These are phyloP conservation scores for Hylaea fasciaria DNA, from an alignment of 2,888 invertebrate species.

Conservation along the genomic window DNA sequence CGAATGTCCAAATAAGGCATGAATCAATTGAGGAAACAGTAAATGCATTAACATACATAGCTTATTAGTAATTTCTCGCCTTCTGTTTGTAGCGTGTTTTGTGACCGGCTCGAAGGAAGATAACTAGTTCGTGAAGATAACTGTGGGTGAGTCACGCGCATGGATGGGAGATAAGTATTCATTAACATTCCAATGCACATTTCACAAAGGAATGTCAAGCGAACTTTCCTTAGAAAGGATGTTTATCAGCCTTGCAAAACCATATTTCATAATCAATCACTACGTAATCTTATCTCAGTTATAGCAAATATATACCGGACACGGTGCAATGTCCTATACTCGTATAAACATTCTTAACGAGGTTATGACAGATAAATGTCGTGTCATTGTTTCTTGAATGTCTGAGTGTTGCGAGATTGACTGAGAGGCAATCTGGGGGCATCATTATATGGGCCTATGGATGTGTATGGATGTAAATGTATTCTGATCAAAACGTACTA, in stretches of 20 bases:
- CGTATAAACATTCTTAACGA: constrained; percentile 45
- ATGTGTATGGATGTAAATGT: too few species aligned
- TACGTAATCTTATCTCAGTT: constrained; percentile 36
- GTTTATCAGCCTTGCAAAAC: constrained; percentile 32
- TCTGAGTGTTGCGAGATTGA: background rate
- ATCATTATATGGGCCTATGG: background rate
- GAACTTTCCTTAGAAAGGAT: constrained; percentile 19
- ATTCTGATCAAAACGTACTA: too few species aligned
- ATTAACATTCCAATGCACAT: background rate
- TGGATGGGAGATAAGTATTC: too few species aligned
- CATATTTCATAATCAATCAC: constrained; percentile 33
- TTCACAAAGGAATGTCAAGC: background rate
- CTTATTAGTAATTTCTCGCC: too few species aligned
- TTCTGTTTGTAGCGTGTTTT: too few species aligned
- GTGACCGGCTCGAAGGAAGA: too few species aligned
- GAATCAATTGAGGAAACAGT: too few species aligned
- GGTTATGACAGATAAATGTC: constrained; percentile 55
- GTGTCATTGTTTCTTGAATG: constrained; percentile 54
- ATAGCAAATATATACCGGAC: constrained; percentile 25
- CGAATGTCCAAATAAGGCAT: too few species aligned
- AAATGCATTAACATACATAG: too few species aligned
- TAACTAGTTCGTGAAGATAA: too few species aligned
- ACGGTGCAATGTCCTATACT: constrained; percentile 47
- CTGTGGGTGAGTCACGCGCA: too few species aligned
- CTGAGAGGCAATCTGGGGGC: background rate